Evolutionary conservation across 2,888 invertebrate species (phyloP).

Genomic region (Ormyrus labotus): DNA sequence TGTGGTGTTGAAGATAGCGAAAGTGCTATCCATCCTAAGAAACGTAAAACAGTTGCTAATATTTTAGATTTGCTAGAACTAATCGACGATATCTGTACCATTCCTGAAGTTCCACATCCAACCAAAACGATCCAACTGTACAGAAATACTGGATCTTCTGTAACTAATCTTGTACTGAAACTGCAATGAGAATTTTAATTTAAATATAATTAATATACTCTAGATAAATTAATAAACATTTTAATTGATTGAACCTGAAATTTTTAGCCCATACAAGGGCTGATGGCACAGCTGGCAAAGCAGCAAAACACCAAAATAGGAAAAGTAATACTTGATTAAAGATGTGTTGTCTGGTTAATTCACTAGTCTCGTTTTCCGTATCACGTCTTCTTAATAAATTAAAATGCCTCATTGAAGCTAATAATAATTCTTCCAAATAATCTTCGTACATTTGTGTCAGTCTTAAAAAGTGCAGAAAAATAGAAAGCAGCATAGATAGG

Average conservation of each 20-base stretch:
- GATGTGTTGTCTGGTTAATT: constrained; percentile 72
- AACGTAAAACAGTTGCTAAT: constrained; percentile 65
- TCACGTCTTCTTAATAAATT: constrained; percentile 73
- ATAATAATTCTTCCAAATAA: constrained; percentile 82
- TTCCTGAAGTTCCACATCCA: constrained; percentile 65
- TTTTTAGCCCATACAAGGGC: constrained; percentile 89
- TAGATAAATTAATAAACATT: neutral
- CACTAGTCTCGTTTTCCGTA: constrained; percentile 57
- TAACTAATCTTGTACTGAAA: constrained; percentile 65
- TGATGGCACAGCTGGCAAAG: constrained; percentile 84
- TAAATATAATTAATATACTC: neutral
- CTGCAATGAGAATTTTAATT: constrained; percentile 61
- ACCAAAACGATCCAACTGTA: constrained; percentile 69
- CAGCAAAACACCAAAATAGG: constrained; percentile 81
- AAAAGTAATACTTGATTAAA: constrained; percentile 87
- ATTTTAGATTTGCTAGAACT: constrained; percentile 59
- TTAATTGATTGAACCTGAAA: constrained; percentile 80
- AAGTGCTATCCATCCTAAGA: constrained; percentile 67
- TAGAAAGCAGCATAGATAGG: constrained; percentile 78
- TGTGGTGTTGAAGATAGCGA: constrained; percentile 63
- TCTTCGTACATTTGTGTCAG: constrained; percentile 87
- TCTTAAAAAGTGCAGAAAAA: constrained; percentile 76
- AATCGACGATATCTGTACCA: constrained; percentile 62
- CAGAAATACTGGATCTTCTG: constrained; percentile 69
- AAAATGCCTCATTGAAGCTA: constrained; percentile 75